Conservation (phyloP, 2,888 invertebrate genomes). For the Trichogramma evanescens region DNA sequence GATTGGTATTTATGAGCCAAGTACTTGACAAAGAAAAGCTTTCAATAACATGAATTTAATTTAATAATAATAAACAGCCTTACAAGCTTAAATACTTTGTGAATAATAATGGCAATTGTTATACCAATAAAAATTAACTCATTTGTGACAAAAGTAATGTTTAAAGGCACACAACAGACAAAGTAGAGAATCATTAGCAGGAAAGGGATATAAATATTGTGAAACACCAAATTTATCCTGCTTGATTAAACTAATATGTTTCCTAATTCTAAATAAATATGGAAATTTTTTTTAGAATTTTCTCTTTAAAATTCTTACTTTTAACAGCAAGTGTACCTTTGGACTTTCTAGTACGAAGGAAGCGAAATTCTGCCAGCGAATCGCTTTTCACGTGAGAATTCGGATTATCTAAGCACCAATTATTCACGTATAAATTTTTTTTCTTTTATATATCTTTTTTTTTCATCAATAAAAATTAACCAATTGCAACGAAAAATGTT, state of each 20-base stretch:
- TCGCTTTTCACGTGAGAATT: conserved; percentile 16
- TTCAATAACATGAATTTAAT: too few relatives aligned
- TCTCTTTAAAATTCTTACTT: conserved; percentile 20
- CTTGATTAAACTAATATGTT: too few relatives aligned
- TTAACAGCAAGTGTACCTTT: conserved; percentile 21
- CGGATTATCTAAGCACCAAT: conserved; percentile 23
- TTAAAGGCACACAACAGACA: background rate
- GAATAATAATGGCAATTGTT: background rate
- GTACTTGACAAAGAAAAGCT: too few relatives aligned
- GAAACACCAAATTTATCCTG: too few relatives aligned
- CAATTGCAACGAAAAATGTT: conserved; percentile 17
- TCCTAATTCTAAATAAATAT: conserved; percentile 3
- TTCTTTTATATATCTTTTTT: conserved; percentile 9
- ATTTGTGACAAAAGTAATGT: background rate
- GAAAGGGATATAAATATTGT: too few relatives aligned
- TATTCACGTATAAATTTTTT: conserved; percentile 10
- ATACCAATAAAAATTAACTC: background rate
- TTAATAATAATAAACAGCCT: too few relatives aligned
- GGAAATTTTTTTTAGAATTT: conserved; percentile 10
- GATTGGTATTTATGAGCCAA: too few relatives aligned
- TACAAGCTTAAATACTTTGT: background rate
- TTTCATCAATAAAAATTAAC: conserved; percentile 12
- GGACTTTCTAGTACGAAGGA: conserved; percentile 17
- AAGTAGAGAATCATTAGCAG: too few relatives aligned
- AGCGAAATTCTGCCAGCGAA: conserved; percentile 19